Evolutionary conservation across 2,888 invertebrate genomes (phyloP), one percentile per base, ranked within the genome.

Genomic region (Drosophila algonquin): DNA sequence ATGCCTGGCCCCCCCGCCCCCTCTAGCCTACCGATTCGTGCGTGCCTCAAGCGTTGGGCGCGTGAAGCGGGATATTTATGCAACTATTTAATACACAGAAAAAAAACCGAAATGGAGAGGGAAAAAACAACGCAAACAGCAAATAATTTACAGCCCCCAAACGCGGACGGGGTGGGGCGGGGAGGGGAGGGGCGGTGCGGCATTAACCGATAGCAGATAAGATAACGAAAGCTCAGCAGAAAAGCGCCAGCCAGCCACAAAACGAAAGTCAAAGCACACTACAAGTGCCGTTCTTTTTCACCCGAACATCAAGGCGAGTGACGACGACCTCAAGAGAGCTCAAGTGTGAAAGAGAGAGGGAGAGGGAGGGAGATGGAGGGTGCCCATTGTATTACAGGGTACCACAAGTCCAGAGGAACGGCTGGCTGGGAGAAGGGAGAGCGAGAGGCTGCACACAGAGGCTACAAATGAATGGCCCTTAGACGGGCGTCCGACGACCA

Each of bases 221-320:
- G 54, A 60, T 72, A 59, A 16, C 18, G 10, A 30, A 21, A 47
- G 44, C 46, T 48, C 52, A 45, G 52, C 51, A n/a, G 48, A 48
- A 59, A 24, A 21, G 47, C 48, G 40, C 40, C 40, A 40, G 40
- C 40, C 40, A 40, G 40, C 44, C 68, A 40, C 71, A 63, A 57
- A 71, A 76, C 82, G 76, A 74, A 78, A 77, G 84, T 76, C 76
- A 59, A 76, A 80, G 73, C 76, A 67, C 76, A 76, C 80, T 82
- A 50, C 40, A 71, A 69, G 68, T 51, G 89, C 40, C 47, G 74
- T 14, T 40, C 5, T 24, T 24, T 24, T 24, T 24, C 24, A 24
- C 67, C 76, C 63, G 70, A 80, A 86, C 82, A 82, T 82, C 87
- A 82, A 88, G 83, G 82, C 82, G 82, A 88, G 86, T 88, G 80